These are phyloP conservation scores for Gobio occitaniae DNA, from an alignment of 2,797 vertebrate species.

Conservation along the genomic window DNA sequence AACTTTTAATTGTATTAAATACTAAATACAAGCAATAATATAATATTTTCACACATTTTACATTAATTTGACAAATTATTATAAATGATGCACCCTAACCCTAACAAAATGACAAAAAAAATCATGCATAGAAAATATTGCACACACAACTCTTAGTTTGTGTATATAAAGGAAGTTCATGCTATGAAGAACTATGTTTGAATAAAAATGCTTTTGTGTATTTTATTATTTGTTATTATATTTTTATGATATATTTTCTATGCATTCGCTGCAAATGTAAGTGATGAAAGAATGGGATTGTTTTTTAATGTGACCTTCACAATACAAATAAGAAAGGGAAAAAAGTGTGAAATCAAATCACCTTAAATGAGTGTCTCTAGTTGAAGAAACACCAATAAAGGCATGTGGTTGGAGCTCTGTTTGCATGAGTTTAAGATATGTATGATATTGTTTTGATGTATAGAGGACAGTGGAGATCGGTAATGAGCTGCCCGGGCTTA, in stretches of 20 bases:
- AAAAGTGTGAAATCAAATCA: neutral
- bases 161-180: neutral
- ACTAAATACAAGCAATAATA: neutral
- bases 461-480: slow-evolving; percentile 86
- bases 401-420: neutral
- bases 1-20: neutral
- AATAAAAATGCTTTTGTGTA: neutral
- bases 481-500: slow-evolving; percentile 86
- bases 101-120: neutral
- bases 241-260: neutral
- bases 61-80: neutral
- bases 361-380: too few species aligned
- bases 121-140: neutral
- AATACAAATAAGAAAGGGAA: neutral
- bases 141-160: neutral
- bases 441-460: neutral
- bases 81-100: neutral
- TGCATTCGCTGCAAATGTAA: neutral
- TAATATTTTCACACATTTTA: neutral
- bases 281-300: neutral
- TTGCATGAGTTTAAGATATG: neutral
- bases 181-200: neutral
- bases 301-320: neutral
- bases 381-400: neutral
- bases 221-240: neutral